Percentiles rank a stretch among this genome's conserved stretches.
Evolutionary conservation across 2,797 vertebrate genomes (phyloP).

Genomic region (Poecilia wingei): DNA sequence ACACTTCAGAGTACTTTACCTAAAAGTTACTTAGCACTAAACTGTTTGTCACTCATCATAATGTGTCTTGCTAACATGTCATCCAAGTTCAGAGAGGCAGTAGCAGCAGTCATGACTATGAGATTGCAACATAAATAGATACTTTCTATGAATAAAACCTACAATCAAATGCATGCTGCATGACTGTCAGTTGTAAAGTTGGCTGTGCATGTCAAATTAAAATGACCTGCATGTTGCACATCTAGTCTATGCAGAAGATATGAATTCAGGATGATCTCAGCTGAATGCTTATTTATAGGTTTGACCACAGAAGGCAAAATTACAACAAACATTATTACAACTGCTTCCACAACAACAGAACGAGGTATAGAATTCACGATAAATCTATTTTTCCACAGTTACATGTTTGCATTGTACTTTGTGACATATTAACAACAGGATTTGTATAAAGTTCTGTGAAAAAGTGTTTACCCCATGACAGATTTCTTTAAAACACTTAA

Average conservation of each 20-base stretch:
- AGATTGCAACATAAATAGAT: neutral
- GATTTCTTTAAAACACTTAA: neutral
- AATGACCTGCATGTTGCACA: slow-evolving; percentile 7
- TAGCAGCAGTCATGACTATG: neutral
- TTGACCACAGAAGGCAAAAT: slow-evolving; percentile 14
- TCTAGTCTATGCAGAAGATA: neutral
- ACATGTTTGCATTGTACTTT: neutral
- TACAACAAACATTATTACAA: slow-evolving; percentile 4
- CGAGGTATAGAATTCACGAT: slow-evolving; percentile 43
- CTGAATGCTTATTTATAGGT: slow-evolving; percentile 36
- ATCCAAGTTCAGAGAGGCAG: neutral
- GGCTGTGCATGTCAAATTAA: slow-evolving; percentile 19
- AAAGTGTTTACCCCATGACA: neutral
- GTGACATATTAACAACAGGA: neutral
- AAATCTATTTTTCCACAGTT: neutral
- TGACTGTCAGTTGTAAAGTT: neutral
- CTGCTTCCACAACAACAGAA: slow-evolving; percentile 13
- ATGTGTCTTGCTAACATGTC: neutral
- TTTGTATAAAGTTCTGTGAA: neutral
- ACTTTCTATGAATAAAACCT: neutral
- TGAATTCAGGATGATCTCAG: neutral
- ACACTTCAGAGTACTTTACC: neutral
- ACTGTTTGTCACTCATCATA: neutral
- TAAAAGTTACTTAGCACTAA: neutral
- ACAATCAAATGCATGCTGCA: slow-evolving; percentile 7